phyloP scores from a whole-genome alignment of 1,140 invertebrate species.

The Vanessa atalanta region DNA sequence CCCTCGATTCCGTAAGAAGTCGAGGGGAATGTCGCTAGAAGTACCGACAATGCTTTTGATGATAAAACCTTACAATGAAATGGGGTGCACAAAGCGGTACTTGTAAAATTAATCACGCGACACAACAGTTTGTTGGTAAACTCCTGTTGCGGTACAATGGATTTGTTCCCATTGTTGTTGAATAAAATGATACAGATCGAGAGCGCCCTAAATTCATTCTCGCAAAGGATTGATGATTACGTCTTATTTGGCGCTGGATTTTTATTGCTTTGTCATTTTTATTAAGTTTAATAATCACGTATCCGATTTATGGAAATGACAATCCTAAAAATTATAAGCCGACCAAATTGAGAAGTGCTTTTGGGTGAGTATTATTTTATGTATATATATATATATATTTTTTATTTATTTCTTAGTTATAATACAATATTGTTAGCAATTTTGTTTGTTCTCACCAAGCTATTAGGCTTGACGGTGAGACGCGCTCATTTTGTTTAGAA shows the following conservation, averaged over 20 bases:
- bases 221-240: conserved; percentile 27
- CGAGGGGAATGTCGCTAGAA: not conserved
- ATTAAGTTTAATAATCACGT: not conserved
- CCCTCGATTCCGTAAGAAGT: not conserved
- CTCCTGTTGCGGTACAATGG: conserved; percentile 52
- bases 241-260: conserved; percentile 18
- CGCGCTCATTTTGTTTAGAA: too few species aligned
- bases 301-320: not conserved
- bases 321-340: not conserved
- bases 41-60: conserved; percentile 16
- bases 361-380: not conserved
- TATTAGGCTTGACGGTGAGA: too few species aligned
- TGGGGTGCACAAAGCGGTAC: conserved; percentile 49
- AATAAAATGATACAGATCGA: conserved; percentile 27
- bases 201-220: conserved; percentile 26
- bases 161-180: conserved; percentile 52
- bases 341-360: not conserved
- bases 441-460: too few species aligned
- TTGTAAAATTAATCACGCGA: conserved; percentile 64
- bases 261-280: conserved; percentile 13
- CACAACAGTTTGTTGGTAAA: conserved; percentile 67
- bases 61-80: conserved; percentile 22
- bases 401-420: too few species aligned
- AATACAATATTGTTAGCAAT: too few species aligned
- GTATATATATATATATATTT: too few species aligned